A percentile compares a stretch with the other conserved stretches of the same genome.
Evolutionary conservation across 1,140 invertebrate genomes (phyloP).

Genomic region (Drosophila lini): DNA sequence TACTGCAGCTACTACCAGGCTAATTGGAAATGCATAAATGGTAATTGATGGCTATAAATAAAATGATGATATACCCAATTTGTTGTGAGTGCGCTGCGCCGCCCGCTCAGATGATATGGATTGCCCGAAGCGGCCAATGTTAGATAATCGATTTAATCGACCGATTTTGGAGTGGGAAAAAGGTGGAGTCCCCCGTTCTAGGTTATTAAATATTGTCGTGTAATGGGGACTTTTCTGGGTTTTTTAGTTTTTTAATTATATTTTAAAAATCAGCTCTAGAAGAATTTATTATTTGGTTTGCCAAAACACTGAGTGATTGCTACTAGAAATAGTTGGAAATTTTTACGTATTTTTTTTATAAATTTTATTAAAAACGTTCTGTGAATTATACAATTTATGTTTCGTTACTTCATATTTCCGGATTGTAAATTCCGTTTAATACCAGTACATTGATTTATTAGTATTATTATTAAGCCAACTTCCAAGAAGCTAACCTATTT

Average conservation of each 20-base stretch:
- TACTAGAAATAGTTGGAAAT: not conserved
- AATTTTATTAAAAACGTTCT: not conserved
- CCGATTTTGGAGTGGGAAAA: slow-evolving; percentile 13
- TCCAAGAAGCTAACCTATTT: slow-evolving; percentile 30
- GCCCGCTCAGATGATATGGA: slow-evolving; percentile 14
- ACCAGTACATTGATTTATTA: not conserved
- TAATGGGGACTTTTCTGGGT: not conserved
- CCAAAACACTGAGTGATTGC: not conserved
- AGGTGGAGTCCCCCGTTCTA: not conserved
- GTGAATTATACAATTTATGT: not conserved
- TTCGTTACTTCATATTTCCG: not conserved
- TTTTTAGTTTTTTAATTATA: not conserved
- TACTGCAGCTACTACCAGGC: slow-evolving; percentile 52
- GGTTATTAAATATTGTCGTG: not conserved
- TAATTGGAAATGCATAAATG: slow-evolving; percentile 76
- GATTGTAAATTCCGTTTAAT: too few species aligned
- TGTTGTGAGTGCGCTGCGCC: slow-evolving; percentile 25
- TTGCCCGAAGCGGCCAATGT: slow-evolving; percentile 7
- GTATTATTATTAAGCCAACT: not conserved
- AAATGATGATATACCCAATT: slow-evolving; percentile 46
- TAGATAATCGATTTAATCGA: slow-evolving; percentile 31
- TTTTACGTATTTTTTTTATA: not conserved
- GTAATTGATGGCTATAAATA: slow-evolving; percentile 71
- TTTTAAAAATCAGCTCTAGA: too few species aligned
- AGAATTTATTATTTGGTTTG: too few species aligned